phyloP scores from a whole-genome alignment of 1,140 invertebrate species.

The Tachypleus tridentatus region DNA sequence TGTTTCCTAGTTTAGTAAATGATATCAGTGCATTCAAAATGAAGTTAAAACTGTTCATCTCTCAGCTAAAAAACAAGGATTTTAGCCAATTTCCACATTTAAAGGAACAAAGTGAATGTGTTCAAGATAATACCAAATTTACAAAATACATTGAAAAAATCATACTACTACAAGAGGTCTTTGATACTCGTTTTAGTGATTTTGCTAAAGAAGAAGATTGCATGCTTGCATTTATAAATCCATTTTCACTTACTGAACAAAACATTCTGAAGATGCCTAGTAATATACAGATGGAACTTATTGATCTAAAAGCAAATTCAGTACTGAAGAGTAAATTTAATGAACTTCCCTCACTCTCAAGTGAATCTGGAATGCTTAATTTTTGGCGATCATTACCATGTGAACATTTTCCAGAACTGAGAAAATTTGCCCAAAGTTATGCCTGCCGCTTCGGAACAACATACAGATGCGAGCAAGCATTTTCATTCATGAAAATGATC shows the following conservation, averaged over 20 bases:
- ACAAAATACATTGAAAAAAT: conserved; percentile 1
- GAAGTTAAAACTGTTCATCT: conserved; percentile 6
- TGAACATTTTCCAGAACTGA: conserved; percentile 5
- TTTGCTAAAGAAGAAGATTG: not conserved
- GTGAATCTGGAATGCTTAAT: not conserved
- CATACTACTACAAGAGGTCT: not conserved
- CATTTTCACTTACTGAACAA: conserved; percentile 4
- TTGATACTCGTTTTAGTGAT: not conserved
- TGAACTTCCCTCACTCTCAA: not conserved
- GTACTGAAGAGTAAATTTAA: not conserved
- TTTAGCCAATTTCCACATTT: not conserved
- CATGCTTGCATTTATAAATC: conserved; percentile 1
- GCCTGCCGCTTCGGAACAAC: not conserved
- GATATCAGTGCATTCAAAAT: conserved; percentile 6
- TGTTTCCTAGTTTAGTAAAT: conserved; percentile 7
- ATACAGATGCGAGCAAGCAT: conserved; percentile 6
- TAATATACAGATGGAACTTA: conserved; percentile 2
- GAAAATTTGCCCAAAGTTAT: conserved; percentile 1
- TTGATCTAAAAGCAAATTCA: conserved; percentile 4
- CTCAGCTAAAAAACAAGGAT: not conserved
- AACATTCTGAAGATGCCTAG: not conserved
- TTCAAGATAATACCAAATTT: conserved; percentile 5
- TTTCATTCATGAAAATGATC: not conserved
- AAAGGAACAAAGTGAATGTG: conserved; percentile 4
- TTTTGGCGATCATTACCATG: conserved; percentile 5